Percentiles rank a stretch among this genome's conserved stretches.
Evolutionary conservation across 2,888 invertebrate species (phyloP).

Genomic region (Andrena trimmerana): DNA sequence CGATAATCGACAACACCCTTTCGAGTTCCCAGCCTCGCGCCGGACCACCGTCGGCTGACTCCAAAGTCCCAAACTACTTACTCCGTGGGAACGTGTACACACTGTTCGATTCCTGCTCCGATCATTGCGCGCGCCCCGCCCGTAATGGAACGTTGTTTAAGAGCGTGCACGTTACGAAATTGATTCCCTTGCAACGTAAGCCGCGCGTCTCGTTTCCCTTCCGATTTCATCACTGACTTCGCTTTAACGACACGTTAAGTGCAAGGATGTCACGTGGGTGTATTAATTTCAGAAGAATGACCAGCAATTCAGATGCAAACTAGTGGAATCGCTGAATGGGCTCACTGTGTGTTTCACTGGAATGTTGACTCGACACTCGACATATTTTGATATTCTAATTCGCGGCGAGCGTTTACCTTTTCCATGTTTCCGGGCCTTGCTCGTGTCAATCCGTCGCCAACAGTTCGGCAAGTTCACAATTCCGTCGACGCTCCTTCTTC

Average conservation of each 20-base stretch:
- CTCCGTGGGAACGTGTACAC: slow-evolving; percentile 69
- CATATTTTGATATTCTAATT: not conserved
- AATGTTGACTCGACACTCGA: too few species aligned
- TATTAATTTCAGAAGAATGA: too few species aligned
- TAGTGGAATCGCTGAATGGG: too few species aligned
- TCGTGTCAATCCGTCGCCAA: slow-evolving; percentile 34
- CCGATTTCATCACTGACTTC: slow-evolving; percentile 9
- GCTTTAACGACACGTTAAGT: not conserved
- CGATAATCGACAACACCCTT: slow-evolving; percentile 74
- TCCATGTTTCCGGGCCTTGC: not conserved
- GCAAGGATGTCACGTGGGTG: too few species aligned
- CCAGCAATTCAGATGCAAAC: too few species aligned
- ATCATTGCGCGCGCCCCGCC: slow-evolving; percentile 61
- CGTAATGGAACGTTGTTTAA: slow-evolving; percentile 52
- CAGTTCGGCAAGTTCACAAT: slow-evolving; percentile 48
- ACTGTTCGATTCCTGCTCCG: slow-evolving; percentile 56
- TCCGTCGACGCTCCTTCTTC: slow-evolving; percentile 53
- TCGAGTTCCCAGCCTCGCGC: slow-evolving; percentile 61
- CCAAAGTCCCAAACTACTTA: slow-evolving; percentile 66
- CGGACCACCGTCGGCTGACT: slow-evolving; percentile 59
- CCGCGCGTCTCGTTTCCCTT: not conserved
- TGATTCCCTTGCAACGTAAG: slow-evolving; percentile 29
- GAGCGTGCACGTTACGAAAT: slow-evolving; percentile 32
- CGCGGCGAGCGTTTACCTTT: not conserved
- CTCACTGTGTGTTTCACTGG: too few species aligned